Evolutionary conservation across 2,113 vertebrate species (phyloP).

Genomic region (Zosterops hypoxanthus): DNA sequence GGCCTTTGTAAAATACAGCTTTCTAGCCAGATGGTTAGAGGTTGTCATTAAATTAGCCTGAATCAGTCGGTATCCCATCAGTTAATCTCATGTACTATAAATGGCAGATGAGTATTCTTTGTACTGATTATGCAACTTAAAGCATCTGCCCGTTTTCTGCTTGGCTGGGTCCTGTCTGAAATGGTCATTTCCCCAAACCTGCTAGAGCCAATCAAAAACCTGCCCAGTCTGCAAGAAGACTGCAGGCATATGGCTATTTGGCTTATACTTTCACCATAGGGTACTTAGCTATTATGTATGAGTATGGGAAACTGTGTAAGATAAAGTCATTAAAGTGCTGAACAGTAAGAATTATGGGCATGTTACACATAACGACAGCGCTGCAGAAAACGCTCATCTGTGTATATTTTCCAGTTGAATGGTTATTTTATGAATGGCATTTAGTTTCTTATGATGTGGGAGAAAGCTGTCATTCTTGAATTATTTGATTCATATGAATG

Average conservation of each 20-base stretch:
- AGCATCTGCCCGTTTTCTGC: conserved; percentile 64
- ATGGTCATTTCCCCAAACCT: conserved; percentile 54
- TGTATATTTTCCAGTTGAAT: neutral
- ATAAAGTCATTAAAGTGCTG: neutral
- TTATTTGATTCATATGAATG: neutral
- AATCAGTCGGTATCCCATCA: conserved; percentile 40
- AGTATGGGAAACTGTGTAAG: neutral
- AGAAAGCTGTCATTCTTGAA: neutral
- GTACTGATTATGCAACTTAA: conserved; percentile 31
- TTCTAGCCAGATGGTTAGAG: conserved; percentile 59
- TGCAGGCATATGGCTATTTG: neutral
- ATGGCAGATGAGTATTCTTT: conserved; percentile 59
- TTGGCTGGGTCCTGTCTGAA: conserved; percentile 51
- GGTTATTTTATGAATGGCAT: conserved; percentile 20
- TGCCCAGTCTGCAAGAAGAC: conserved; percentile 6
- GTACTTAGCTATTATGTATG: neutral
- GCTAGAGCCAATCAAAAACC: conserved; percentile 45
- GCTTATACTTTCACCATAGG: conserved; percentile 13
- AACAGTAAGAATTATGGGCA: neutral
- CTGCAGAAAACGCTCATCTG: neutral
- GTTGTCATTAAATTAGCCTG: conserved; percentile 52
- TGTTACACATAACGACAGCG: neutral
- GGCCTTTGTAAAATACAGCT: neutral
- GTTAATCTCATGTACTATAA: conserved; percentile 31
- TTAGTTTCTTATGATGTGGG: neutral